Conservation (phyloP, 2,113 vertebrate species). For the Clarias batrachus region DNA sequence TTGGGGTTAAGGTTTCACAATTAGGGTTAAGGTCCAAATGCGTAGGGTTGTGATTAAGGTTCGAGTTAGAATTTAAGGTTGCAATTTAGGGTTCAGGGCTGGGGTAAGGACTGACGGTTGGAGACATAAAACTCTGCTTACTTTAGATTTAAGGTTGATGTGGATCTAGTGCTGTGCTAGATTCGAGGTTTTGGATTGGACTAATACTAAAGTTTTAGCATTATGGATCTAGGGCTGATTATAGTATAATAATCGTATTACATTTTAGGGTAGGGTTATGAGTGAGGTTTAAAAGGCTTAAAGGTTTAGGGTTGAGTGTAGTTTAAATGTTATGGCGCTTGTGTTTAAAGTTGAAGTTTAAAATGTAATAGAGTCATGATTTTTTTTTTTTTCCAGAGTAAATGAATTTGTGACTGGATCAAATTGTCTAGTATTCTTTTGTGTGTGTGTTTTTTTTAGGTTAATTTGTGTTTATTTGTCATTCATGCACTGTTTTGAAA, state of each 20-base stretch:
- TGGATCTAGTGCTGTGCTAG: not conserved
- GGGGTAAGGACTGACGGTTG: not conserved
- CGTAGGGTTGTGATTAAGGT: not conserved
- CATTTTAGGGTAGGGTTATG: not conserved
- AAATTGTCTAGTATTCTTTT: too few species aligned
- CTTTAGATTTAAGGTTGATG: not conserved
- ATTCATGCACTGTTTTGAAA: too few species aligned
- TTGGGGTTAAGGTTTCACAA: not conserved
- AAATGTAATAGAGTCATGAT: not conserved
- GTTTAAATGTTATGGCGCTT: not conserved
- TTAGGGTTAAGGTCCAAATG: not conserved
- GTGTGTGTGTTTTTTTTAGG: not conserved
- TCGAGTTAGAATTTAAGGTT: not conserved
- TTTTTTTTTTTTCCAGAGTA: not conserved
- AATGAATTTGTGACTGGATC: not conserved
- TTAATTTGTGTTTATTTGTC: not conserved
- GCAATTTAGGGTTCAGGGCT: not conserved
- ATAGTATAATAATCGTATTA: not conserved
- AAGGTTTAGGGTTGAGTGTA: not conserved
- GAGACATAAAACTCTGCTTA: not conserved
- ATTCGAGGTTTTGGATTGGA: not conserved
- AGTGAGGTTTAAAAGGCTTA: too few species aligned
- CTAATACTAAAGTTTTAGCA: not conserved
- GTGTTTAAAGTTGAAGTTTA: not conserved
- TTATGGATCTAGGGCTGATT: not conserved